Percentiles rank a stretch among this genome's conserved stretches.
phyloP scores from a whole-genome alignment of 2,113 vertebrate species.

The Gallinago paraguaiae region DNA sequence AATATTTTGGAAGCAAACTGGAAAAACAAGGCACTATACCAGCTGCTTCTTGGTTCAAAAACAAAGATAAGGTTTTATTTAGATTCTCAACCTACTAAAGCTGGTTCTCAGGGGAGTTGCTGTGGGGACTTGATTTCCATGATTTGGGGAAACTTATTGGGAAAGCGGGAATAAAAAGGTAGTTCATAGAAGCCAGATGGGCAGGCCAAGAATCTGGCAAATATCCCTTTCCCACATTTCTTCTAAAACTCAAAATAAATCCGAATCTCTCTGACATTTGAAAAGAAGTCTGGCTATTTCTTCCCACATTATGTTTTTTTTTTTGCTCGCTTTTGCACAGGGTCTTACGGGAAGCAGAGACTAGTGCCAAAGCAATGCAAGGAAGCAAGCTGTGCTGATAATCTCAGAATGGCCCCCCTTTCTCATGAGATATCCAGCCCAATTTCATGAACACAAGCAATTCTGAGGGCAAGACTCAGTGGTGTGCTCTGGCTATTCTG shows the following conservation, averaged over 20 bases:
- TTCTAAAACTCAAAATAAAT: slow-evolving; percentile 68
- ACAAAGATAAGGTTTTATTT: slow-evolving; percentile 41
- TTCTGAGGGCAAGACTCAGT: neutral
- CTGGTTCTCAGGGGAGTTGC: neutral
- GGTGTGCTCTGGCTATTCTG: neutral
- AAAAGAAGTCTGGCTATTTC: slow-evolving; percentile 65
- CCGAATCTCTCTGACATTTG: slow-evolving; percentile 62
- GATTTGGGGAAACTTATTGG: slow-evolving; percentile 27
- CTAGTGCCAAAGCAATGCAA: slow-evolving; percentile 47
- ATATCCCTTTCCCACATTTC: slow-evolving; percentile 58
- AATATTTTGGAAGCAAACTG: slow-evolving; percentile 21
- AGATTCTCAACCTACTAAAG: slow-evolving; percentile 16
- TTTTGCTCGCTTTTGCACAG: slow-evolving; percentile 50
- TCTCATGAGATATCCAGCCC: neutral
- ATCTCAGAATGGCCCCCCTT: neutral
- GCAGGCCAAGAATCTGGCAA: slow-evolving; percentile 60
- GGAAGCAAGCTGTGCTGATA: slow-evolving; percentile 61
- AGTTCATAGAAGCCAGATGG: slow-evolving; percentile 64
- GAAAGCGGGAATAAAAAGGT: slow-evolving; percentile 55
- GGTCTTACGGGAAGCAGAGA: slow-evolving; percentile 53
- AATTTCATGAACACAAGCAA: neutral
- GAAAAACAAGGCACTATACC: slow-evolving; percentile 4
- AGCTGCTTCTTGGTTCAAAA: slow-evolving; percentile 37
- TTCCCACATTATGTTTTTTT: slow-evolving; percentile 64
- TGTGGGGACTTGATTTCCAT: neutral